Evolutionary conservation across 2,797 vertebrate genomes (phyloP).

Genomic region (Phylloscopus collybita): DNA sequence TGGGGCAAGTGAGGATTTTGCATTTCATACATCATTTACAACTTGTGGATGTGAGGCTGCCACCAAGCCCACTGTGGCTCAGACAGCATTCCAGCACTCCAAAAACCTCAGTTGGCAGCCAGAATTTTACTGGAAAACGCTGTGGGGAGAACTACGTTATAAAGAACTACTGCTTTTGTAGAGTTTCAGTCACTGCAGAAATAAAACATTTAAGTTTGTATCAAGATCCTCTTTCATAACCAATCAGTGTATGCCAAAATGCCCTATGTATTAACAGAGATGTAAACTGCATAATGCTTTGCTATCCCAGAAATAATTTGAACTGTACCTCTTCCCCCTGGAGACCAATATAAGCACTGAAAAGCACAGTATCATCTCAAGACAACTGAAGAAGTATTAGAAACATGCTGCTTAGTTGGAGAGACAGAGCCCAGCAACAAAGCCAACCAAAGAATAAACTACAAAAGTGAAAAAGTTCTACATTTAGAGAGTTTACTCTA

Average conservation of each 20-base stretch:
- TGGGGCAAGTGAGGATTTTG: constrained; percentile 32
- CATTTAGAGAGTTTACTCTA: neutral
- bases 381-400: neutral
- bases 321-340: neutral
- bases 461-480: neutral
- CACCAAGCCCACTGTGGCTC: neutral
- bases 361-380: neutral
- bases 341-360: neutral
- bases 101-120: neutral
- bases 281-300: neutral
- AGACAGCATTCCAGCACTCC: neutral
- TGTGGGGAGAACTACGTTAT: neutral
- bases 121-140: neutral
- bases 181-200: neutral
- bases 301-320: neutral
- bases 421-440: neutral
- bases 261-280: neutral
- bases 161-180: neutral
- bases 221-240: constrained; percentile 16
- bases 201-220: neutral
- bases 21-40: constrained; percentile 60
- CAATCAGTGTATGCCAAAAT: neutral
- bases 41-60: constrained; percentile 15
- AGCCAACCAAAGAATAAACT: neutral
- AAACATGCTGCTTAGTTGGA: neutral